These are phyloP conservation scores for Bombus picipes DNA, from an alignment of 1,140 invertebrate species.

Conservation along the genomic window DNA sequence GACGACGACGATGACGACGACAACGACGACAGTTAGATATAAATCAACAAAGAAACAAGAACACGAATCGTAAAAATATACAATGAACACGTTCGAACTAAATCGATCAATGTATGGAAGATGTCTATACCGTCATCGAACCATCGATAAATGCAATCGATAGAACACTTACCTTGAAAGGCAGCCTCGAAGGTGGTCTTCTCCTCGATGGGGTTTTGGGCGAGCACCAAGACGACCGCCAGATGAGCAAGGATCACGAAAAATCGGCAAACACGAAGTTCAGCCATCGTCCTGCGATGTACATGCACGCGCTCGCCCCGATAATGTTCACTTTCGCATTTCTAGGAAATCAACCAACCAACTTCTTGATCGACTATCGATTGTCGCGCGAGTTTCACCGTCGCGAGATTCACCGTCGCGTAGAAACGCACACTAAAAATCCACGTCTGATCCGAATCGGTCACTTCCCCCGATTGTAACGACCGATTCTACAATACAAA, in stretches of 20 bases:
- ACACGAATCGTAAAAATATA: background rate
- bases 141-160: background rate
- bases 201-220: slow-evolving; percentile 78
- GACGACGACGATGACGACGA: too few species aligned
- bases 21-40: background rate
- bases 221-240: slow-evolving; percentile 63
- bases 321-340: slow-evolving; percentile 61
- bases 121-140: background rate
- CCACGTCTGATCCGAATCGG: background rate
- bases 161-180: slow-evolving; percentile 83
- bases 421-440: slow-evolving; percentile 22
- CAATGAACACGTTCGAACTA: background rate
- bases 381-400: slow-evolving; percentile 21
- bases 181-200: slow-evolving; percentile 83
- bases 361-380: slow-evolving; percentile 31
- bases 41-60: background rate
- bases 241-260: slow-evolving; percentile 73
- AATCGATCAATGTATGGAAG: background rate
- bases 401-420: slow-evolving; percentile 33
- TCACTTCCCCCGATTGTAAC: slow-evolving; percentile 7
- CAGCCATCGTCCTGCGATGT: slow-evolving; percentile 67
- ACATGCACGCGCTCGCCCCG: slow-evolving; percentile 60
- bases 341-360: slow-evolving; percentile 10
- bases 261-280: slow-evolving; percentile 69
- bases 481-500: background rate